Evolutionary conservation across 2,797 vertebrate genomes (phyloP), one percentile per base, ranked within the genome.

Genomic region (Semotilus atromaculatus): DNA sequence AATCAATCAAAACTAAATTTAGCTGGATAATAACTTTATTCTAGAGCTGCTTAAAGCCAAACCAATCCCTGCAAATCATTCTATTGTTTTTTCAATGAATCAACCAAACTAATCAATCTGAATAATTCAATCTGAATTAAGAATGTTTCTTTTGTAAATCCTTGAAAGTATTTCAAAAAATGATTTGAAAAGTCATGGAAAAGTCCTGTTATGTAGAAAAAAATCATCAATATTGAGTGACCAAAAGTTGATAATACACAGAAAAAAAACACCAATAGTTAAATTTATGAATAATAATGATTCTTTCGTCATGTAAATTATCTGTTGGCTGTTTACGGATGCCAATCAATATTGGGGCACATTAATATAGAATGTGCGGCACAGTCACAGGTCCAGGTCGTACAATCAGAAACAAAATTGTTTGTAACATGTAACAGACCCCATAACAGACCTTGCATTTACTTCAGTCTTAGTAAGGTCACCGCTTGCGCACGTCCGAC

Each of bases 381-480:
- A 14, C 11, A 48, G 40, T 62, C 70, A 48, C 23, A 66, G 7
- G 29, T 36, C 26, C 5, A 3, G 7, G n/a, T 83, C 29, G 21
- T 23, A 36, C 34, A 58, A 70, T 77, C n/a, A 70, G 48, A 78
- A 66, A 38, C 26, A 43, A 51, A 45, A 51, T 29, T 16, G 16
- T 53, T 53, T n/a, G 45, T 53, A 38, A 83, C 66, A 51, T 38
- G 40, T 21, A 66, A 75, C 16, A 11, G n/a, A 73, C 82, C n/a
- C 5, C 34, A 51, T 83, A 34, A 45, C 36, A 40, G 7, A 82
- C 81, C 60, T 40, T 14, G 43, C 68, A 48, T 73, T 83, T 81
- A 77, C 78, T 77, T 64, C 58, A 36, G 45, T 55, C 36, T 34
- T 26, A 43, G 70, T 88, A 81, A 86, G 76, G 74, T 86, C 76